Conservation (phyloP, 2,797 vertebrate species). For the Sarcophilus harrisii region DNA sequence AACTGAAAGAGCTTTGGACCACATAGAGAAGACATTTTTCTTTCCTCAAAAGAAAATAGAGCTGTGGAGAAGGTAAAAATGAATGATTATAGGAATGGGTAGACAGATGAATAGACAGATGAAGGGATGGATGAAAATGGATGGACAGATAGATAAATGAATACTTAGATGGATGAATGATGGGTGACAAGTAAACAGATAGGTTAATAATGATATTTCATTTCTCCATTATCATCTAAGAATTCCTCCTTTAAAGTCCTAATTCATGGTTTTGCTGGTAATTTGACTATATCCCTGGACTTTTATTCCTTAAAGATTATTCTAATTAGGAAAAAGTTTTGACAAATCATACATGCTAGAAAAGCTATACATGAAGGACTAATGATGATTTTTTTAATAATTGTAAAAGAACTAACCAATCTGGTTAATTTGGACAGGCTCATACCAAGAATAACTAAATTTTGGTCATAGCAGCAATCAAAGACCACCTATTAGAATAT, state of each 20-base stretch:
- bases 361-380: neutral
- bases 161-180: neutral
- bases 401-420: neutral
- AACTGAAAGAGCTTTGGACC: neutral
- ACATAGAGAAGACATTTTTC: too few species aligned
- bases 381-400: neutral
- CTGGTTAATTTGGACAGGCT: neutral
- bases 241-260: neutral
- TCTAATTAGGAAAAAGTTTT: neutral
- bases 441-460: neutral
- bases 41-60: too few species aligned
- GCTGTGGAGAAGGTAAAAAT: neutral
- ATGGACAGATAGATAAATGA: neutral
- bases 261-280: neutral
- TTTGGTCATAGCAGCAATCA: neutral
- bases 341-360: neutral
- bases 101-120: neutral
- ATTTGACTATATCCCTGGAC: neutral
- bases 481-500: neutral
- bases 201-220: neutral
- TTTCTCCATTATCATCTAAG: neutral
- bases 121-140: neutral
- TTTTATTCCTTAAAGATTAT: neutral
- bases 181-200: too few species aligned
- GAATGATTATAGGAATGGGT: neutral